phyloP scores from a whole-genome alignment of 2,797 vertebrate species.

The Trematocara caparti region DNA sequence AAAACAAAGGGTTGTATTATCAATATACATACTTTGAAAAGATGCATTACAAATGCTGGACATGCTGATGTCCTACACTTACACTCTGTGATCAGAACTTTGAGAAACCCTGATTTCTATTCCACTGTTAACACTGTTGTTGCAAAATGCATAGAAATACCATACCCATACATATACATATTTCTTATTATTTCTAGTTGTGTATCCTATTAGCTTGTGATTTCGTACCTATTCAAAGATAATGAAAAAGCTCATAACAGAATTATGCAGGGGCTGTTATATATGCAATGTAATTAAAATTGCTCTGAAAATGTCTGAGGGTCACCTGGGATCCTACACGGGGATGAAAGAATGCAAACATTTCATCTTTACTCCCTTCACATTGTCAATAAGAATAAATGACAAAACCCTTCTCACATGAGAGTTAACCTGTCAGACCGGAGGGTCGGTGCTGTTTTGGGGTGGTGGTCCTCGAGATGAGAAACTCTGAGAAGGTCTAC shows the following conservation, averaged over 20 bases:
- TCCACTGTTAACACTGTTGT: background rate
- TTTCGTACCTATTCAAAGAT: background rate
- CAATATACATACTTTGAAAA: background rate
- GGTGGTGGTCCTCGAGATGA: conserved; percentile 19
- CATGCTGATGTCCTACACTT: background rate
- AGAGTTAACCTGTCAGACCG: background rate
- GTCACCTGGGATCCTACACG: background rate
- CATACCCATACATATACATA: background rate
- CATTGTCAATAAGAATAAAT: background rate
- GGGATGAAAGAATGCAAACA: background rate
- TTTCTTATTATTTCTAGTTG: background rate
- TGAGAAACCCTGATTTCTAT: background rate
- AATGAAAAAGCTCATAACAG: background rate
- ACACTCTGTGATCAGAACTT: background rate
- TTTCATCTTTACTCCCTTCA: background rate
- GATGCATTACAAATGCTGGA: background rate
- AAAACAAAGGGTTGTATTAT: background rate
- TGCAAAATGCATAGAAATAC: background rate
- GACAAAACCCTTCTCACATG: background rate
- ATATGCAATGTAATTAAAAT: background rate
- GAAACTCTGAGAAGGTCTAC: conserved; percentile 38
- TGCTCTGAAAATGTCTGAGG: background rate
- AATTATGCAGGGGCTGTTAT: background rate
- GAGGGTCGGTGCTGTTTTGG: conserved; percentile 8
- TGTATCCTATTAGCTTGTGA: background rate